A percentile compares a stretch with the other conserved stretches of the same genome.
phyloP scores from a whole-genome alignment of 1,140 invertebrate species.

The Neodiprion lecontei region DNA sequence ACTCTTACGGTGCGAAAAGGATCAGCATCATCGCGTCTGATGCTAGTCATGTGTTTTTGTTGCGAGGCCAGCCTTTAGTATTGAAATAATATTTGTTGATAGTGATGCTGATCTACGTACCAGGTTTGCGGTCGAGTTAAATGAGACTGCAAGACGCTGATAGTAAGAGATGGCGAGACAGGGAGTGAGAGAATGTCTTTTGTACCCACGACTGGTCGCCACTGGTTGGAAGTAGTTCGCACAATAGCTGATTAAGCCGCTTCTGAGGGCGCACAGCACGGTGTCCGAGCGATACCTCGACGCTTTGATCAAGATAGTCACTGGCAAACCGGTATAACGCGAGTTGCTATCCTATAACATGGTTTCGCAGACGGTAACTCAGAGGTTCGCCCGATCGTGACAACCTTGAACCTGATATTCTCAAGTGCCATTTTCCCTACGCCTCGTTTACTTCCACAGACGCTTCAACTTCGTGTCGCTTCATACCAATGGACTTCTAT shows the following conservation, averaged over 20 bases:
- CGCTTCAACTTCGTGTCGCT: neutral
- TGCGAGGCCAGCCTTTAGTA: too few relatives aligned
- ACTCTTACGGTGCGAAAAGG: too few relatives aligned
- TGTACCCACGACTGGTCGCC: slow-evolving; percentile 13
- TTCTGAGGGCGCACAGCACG: slow-evolving; percentile 49
- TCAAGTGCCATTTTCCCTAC: neutral
- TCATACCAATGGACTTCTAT: neutral
- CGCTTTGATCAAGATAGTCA: slow-evolving; percentile 46
- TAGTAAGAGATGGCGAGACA: too few relatives aligned
- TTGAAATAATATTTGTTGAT: too few relatives aligned
- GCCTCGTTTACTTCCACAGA: neutral
- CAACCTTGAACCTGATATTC: slow-evolving; percentile 7
- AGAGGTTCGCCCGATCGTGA: neutral
- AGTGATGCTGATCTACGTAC: too few relatives aligned
- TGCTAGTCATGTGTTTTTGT: too few relatives aligned
- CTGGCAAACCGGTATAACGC: slow-evolving; percentile 23
- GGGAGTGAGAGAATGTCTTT: slow-evolving; percentile 8
- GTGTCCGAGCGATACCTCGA: slow-evolving; percentile 28
- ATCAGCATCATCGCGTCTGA: too few relatives aligned
- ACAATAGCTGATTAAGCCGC: slow-evolving; percentile 54
- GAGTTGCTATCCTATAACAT: slow-evolving; percentile 1
- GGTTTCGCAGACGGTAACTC: neutral
- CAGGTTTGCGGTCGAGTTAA: too few relatives aligned
- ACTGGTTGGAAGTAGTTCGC: slow-evolving; percentile 28
- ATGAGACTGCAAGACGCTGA: too few relatives aligned